Evolutionary conservation across 2,797 vertebrate species (phyloP), one percentile per base, ranked within the genome.

Genomic region (Halcyon chelicuti): DNA sequence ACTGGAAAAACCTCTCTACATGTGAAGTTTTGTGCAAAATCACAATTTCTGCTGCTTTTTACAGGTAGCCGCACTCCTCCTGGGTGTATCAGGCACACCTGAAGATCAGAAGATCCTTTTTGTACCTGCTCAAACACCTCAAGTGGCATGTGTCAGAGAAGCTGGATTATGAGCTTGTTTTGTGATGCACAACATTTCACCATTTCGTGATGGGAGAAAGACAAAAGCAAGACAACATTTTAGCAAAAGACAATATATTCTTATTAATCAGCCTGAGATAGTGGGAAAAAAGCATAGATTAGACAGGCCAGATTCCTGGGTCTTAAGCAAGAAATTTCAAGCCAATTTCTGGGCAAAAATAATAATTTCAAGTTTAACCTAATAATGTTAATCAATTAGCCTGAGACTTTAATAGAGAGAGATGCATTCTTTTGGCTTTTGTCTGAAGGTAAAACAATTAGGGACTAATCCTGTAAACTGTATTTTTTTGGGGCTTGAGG

Each of bases 401-500:
- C 39, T 39, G 55, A 51, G 40, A 54, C 17, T 79, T 87, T 26
- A 33, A 28, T 23, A 42, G 82, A 94, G 54, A 10, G 28, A 54
- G 11, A 3, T 1, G 28, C n/a, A 18, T 86, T 79, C 54, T 73
- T 75, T 57, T 54, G 74, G 44, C 49, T 92, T 84, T 84, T 76
- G 25, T 91, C 83, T 90, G 70, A 71, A 58, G 39, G 28, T 14
- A 61, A 86, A 94, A 28, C 25, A 83, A 72, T 94, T 90, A 86
- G 15, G 51, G 87, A 47, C 65, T 94, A 94, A 94, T 86, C 75
- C 76, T 93, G 54, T 73, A 83, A 90, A 58, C 35, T 18, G 9
- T 71, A 49, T 92, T 96, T 67, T 80, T 88, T 89, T 89, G 94
- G 94, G 77, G 95, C 76, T 23, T 73, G 80, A 57, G 49, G 70